Evolutionary conservation across 1,140 invertebrate genomes (phyloP).

Genomic region (Dendrolimus kikuchii): DNA sequence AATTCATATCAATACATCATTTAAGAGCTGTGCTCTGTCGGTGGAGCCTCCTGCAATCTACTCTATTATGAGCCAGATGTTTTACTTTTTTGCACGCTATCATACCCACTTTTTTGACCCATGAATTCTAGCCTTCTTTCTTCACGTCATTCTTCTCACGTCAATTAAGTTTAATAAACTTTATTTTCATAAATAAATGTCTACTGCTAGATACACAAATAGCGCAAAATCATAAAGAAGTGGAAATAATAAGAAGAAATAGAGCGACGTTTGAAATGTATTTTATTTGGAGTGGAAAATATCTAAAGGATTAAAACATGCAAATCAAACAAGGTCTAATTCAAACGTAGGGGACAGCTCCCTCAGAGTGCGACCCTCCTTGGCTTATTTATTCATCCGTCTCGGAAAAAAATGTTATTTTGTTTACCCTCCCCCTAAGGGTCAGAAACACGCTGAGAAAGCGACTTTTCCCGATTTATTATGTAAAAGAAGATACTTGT

Average conservation of each 20-base stretch:
- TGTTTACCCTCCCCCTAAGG: constrained; percentile 47
- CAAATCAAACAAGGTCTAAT: constrained; percentile 60
- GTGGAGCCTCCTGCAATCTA: too few species aligned
- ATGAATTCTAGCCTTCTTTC: too few species aligned
- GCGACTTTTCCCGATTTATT: constrained; percentile 49
- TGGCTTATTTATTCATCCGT: constrained; percentile 69
- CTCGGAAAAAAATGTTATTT: constrained; percentile 65
- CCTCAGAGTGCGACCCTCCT: constrained; percentile 54
- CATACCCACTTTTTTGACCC: too few species aligned
- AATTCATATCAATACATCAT: too few species aligned
- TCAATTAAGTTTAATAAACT: too few species aligned
- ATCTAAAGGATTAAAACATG: constrained; percentile 66
- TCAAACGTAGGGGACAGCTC: constrained; percentile 47
- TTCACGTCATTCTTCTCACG: too few species aligned
- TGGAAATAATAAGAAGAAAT: not conserved
- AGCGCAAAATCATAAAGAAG: not conserved
- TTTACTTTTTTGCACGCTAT: too few species aligned
- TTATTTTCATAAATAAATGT: too few species aligned
- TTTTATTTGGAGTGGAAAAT: constrained; percentile 39
- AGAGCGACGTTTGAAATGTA: constrained; percentile 28
- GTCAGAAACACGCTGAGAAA: constrained; percentile 39
- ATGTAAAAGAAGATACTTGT: constrained; percentile 18
- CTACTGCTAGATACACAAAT: too few species aligned
- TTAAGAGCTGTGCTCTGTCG: too few species aligned
- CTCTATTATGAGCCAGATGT: too few species aligned